These are phyloP conservation scores for Poecile montanus DNA, from an alignment of 2,797 vertebrate species.

Conservation along the genomic window DNA sequence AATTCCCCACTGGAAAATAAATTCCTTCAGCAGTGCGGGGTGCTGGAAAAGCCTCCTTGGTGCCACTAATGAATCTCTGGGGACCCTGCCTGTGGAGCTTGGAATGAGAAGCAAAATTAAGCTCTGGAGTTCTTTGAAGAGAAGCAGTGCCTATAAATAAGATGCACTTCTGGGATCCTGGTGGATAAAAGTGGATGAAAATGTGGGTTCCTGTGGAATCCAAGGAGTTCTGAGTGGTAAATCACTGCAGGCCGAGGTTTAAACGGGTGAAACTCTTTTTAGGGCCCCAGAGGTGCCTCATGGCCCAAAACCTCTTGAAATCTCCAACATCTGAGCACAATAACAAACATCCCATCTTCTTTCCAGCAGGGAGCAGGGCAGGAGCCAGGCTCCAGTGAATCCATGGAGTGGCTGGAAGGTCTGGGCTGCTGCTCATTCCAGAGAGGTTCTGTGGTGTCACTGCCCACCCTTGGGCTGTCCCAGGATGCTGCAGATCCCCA, in stretches of 20 bases:
- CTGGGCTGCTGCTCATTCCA: neutral
- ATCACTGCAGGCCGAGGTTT: neutral
- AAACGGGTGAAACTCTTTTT: too few relatives aligned
- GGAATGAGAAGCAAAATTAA: neutral
- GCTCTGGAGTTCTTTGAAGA: neutral
- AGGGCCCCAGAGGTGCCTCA: neutral
- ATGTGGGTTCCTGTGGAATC: neutral
- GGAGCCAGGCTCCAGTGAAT: accelerated
- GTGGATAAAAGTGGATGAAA: neutral
- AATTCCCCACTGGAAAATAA: neutral
- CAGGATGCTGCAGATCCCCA: neutral
- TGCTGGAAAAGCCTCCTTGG: neutral
- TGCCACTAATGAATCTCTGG: neutral
- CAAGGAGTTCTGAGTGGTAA: accelerated
- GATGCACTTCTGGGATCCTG: neutral
- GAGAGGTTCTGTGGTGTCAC: accelerated
- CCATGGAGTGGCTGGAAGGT: neutral
- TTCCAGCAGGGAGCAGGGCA: neutral
- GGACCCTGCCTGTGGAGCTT: neutral
- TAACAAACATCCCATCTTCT: too few relatives aligned
- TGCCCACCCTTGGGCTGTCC: neutral
- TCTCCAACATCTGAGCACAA: accelerated
- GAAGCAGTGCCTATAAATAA: neutral
- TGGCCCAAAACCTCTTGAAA: neutral
- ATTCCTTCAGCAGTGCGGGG: accelerated